Evolutionary conservation across 2,113 vertebrate genomes (phyloP).

Genomic region (Pluvialis apricaria): DNA sequence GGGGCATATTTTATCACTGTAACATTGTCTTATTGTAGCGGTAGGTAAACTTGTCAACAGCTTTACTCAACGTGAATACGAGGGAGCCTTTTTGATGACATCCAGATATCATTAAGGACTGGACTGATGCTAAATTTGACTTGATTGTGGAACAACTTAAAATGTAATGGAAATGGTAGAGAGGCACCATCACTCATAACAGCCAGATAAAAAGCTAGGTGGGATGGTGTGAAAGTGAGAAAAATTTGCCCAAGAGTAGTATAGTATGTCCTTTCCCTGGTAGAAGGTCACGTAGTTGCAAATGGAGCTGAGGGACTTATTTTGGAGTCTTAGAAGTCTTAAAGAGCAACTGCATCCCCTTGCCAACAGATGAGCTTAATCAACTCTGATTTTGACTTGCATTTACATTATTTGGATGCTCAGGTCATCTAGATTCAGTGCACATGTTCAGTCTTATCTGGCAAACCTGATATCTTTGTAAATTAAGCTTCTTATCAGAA

Average conservation of each 20-base stretch:
- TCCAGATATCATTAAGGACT: background rate
- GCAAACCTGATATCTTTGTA: background rate
- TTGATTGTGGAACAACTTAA: background rate
- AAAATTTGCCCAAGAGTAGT: background rate
- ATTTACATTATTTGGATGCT: background rate
- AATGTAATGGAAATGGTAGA: background rate
- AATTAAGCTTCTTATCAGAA: background rate
- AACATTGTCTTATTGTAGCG: background rate
- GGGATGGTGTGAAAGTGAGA: background rate
- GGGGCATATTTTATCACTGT: background rate
- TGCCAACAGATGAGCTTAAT: background rate
- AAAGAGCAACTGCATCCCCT: background rate
- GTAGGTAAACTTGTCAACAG: background rate
- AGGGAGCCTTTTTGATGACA: background rate
- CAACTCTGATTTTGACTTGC: background rate
- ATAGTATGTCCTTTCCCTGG: background rate
- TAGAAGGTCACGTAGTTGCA: background rate
- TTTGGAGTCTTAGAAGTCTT: background rate
- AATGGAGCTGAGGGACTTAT: background rate
- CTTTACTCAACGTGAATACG: background rate
- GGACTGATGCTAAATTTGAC: background rate
- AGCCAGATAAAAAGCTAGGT: background rate
- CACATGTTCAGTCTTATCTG: background rate
- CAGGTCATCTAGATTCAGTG: background rate
- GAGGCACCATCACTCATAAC: background rate